phyloP scores from a whole-genome alignment of 2,797 vertebrate genomes.

The Alca torda region DNA sequence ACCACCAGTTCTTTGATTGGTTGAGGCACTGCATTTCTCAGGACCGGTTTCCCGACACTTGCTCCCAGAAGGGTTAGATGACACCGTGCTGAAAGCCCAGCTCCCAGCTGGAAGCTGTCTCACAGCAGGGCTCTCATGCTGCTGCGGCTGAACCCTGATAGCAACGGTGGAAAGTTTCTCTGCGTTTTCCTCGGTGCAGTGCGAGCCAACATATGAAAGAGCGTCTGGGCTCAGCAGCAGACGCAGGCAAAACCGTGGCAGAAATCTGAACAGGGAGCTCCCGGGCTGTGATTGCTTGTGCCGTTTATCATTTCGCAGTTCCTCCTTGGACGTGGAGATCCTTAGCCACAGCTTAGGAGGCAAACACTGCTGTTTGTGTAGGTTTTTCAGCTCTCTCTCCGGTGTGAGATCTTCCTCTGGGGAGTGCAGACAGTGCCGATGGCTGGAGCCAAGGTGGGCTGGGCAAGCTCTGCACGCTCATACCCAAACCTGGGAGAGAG shows the following conservation, averaged over 20 bases:
- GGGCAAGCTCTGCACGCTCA: not conserved
- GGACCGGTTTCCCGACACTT: not conserved
- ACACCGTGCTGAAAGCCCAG: not conserved
- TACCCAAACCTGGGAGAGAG: not conserved
- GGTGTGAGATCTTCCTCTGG: not conserved
- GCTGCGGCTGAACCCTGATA: not conserved
- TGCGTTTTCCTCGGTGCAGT: not conserved
- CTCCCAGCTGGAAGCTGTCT: slow-evolving; percentile 34
- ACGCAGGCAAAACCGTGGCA: not conserved
- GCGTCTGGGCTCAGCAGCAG: not conserved
- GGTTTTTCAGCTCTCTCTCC: not conserved
- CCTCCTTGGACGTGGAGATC: not conserved
- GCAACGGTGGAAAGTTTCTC: slow-evolving; percentile 14
- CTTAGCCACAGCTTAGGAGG: not conserved
- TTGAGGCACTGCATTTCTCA: not conserved
- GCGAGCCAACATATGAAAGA: not conserved
- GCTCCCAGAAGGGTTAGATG: slow-evolving; percentile 4
- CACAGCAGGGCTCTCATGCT: not conserved
- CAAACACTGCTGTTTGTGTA: not conserved
- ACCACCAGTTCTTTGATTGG: not conserved
- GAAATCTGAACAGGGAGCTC: not conserved
- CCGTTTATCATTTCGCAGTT: not conserved
- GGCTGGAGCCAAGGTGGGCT: not conserved
- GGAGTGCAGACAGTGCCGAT: accelerated
- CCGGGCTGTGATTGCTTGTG: not conserved